phyloP scores from a whole-genome alignment of 1,140 invertebrate genomes.

The Ceratina calcarata region DNA sequence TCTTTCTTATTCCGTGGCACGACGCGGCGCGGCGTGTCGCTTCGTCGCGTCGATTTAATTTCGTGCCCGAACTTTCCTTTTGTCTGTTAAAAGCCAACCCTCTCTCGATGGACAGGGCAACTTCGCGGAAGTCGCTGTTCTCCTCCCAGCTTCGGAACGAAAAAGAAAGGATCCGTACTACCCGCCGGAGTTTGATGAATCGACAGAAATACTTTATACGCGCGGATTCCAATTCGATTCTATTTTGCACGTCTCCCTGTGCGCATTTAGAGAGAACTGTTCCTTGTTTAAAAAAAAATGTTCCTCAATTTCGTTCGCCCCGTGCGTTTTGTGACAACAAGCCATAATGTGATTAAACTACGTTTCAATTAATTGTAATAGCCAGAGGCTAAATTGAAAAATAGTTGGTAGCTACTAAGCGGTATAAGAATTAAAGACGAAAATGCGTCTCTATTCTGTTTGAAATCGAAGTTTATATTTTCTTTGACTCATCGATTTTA shows the following conservation, averaged over 20 bases:
- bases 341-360: neutral
- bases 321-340: neutral
- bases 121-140: neutral
- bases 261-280: neutral
- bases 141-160: too few relatives aligned
- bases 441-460: neutral
- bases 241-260: neutral
- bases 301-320: neutral
- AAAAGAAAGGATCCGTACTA: neutral
- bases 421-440: neutral
- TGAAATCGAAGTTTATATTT: constrained; percentile 14
- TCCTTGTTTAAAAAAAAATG: neutral
- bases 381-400: neutral
- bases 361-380: too few relatives aligned
- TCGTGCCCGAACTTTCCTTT: constrained; percentile 16
- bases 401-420: neutral
- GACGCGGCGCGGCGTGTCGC: constrained; percentile 12
- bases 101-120: neutral
- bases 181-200: constrained; percentile 5
- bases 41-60: constrained; percentile 30
- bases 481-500: neutral
- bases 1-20: constrained; percentile 39
- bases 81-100: neutral
- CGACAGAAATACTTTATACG: neutral
- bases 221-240: neutral